Evolutionary conservation across 2,888 invertebrate species (phyloP).

Genomic region (Amphipoea lucens): DNA sequence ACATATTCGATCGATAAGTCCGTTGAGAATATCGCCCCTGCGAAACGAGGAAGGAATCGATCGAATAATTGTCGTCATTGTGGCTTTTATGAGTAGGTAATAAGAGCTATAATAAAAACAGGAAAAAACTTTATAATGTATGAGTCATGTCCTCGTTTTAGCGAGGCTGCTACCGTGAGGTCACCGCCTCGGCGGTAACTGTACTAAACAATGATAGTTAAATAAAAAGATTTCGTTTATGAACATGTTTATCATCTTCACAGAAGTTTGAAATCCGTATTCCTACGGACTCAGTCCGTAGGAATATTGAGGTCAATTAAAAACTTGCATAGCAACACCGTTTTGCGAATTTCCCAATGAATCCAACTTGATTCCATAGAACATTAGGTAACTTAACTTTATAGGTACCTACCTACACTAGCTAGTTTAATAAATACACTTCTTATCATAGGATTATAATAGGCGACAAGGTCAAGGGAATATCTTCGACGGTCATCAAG

Average conservation of each 20-base stretch:
- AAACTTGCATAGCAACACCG: conserved; percentile 13
- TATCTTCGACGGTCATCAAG: conserved; percentile 26
- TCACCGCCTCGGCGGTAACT: conserved; percentile 46
- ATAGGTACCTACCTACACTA: too few species aligned
- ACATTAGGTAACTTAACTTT: background rate
- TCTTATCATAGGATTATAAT: conserved; percentile 2
- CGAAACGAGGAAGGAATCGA: conserved; percentile 48
- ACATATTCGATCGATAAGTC: conserved; percentile 8
- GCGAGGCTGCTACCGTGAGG: conserved; percentile 56
- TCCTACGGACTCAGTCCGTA: too few species aligned
- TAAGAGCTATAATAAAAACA: conserved; percentile 38
- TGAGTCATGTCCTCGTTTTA: conserved; percentile 63
- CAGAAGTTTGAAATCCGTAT: background rate
- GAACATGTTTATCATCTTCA: background rate
- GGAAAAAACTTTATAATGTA: conserved; percentile 39
- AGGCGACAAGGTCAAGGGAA: conserved; percentile 36
- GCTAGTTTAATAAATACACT: background rate
- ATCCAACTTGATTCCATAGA: background rate
- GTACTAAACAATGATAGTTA: conserved; percentile 24
- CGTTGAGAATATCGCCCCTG: conserved; percentile 31
- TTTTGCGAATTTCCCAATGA: background rate
- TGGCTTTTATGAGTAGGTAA: background rate
- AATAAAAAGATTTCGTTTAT: background rate
- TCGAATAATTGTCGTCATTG: conserved; percentile 18
- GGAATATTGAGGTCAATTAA: background rate